A percentile compares a stretch with the other conserved stretches of the same genome.
These are phyloP conservation scores for Dryococelus australis DNA, from an alignment of 2,888 invertebrate species.

Conservation along the genomic window DNA sequence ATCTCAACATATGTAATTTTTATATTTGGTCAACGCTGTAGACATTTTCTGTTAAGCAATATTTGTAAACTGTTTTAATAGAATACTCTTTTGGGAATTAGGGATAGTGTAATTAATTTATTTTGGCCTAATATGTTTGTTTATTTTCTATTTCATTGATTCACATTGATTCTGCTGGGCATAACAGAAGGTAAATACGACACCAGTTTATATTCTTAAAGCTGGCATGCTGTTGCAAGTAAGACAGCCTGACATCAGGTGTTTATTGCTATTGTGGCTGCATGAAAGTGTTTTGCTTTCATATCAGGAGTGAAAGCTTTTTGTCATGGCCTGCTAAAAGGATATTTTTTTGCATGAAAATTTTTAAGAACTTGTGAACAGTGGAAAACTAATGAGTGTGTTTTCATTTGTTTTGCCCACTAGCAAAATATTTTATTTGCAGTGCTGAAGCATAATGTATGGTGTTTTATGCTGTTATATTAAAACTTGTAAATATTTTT, in stretches of 20 bases:
- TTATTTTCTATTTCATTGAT: conserved; percentile 53
- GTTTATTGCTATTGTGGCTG: neutral
- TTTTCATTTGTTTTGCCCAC: neutral
- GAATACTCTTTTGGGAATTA: neutral
- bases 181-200: conserved; percentile 58
- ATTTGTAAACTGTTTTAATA: neutral
- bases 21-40: neutral
- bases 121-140: conserved; percentile 25
- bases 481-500: neutral
- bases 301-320: neutral
- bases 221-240: neutral
- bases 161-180: conserved; percentile 47
- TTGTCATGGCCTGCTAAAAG: neutral
- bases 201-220: conserved; percentile 39
- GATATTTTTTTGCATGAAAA: neutral
- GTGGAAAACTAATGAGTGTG: neutral
- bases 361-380: neutral
- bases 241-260: neutral
- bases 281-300: neutral
- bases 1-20: too few relatives aligned
- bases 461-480: neutral
- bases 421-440: too few relatives aligned
- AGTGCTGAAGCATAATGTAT: too few relatives aligned
- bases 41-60: neutral
- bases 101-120: neutral